Percentiles rank a stretch among this genome's conserved stretches.
These are phyloP conservation scores for Pseudorhiza aurosa DNA, from an alignment of 30 jellyfish, hydroid and myxozoan species.

Conservation along the genomic window DNA sequence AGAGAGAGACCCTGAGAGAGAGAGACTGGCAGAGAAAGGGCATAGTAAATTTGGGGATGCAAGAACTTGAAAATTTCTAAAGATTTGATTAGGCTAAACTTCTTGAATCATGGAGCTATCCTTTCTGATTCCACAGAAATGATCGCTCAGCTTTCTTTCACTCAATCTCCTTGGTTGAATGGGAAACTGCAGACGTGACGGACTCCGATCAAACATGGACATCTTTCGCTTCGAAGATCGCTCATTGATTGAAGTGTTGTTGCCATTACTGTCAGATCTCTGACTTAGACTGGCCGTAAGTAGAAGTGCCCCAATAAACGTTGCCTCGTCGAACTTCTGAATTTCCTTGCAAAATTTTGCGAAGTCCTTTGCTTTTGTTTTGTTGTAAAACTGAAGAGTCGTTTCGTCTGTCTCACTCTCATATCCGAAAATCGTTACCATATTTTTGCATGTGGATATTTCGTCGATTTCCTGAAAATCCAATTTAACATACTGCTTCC, in stretches of 20 bases:
- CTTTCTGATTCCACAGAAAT: conserved; percentile 16
- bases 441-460: conserved; percentile 9
- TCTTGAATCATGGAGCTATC: neutral
- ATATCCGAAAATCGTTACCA: conserved; percentile 29
- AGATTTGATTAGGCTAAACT: too few species aligned
- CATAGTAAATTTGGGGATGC: too few species aligned
- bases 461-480: conserved; percentile 53
- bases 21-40: too few species aligned
- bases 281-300: neutral
- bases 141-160: conserved; percentile 20
- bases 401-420: conserved; percentile 46
- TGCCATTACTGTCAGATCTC: conserved; percentile 8
- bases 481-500: conserved; percentile 51
- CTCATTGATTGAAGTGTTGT: neutral
- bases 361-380: conserved; percentile 28
- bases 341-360: conserved; percentile 41
- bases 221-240: neutral
- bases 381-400: conserved; percentile 16
- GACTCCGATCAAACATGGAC: conserved; percentile 12
- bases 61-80: too few species aligned
- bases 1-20: too few species aligned
- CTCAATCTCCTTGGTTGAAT: neutral
- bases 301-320: neutral
- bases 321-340: conserved; percentile 41
- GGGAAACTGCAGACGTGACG: conserved; percentile 15